Percentiles rank a stretch among this genome's conserved stretches.
phyloP scores from a whole-genome alignment of 2,113 vertebrate species.

The Gasterosteus nipponicus region DNA sequence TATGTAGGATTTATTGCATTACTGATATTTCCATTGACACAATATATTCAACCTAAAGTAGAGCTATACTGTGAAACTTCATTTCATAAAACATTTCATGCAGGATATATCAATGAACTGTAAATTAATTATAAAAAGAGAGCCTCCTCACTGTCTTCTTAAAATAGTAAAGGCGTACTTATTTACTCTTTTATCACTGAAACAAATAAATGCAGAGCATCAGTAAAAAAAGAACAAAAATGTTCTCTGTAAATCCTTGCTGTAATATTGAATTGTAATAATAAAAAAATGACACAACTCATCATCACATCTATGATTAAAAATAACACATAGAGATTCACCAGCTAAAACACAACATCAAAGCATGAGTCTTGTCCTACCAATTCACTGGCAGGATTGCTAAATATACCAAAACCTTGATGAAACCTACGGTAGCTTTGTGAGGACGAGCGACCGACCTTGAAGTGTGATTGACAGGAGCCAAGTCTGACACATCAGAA shows the following conservation, averaged over 20 bases:
- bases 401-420: conserved; percentile 9
- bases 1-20: not conserved
- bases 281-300: not conserved
- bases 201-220: not conserved
- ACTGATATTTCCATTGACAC: not conserved
- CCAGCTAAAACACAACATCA: not conserved
- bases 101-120: not conserved
- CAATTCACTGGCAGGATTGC: not conserved
- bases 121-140: not conserved
- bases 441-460: conserved; percentile 35
- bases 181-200: not conserved
- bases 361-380: not conserved
- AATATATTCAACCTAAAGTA: not conserved
- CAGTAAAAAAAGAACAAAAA: not conserved
- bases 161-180: not conserved
- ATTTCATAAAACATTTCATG: not conserved
- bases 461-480: conserved; percentile 71
- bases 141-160: not conserved
- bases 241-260: not conserved
- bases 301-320: not conserved
- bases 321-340: not conserved
- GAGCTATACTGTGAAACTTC: not conserved
- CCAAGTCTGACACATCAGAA: conserved; percentile 58
- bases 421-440: conserved; percentile 50
- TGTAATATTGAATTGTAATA: not conserved